Evolutionary conservation across 2,113 vertebrate genomes (phyloP).

Genomic region (Engystomops pustulosus): DNA sequence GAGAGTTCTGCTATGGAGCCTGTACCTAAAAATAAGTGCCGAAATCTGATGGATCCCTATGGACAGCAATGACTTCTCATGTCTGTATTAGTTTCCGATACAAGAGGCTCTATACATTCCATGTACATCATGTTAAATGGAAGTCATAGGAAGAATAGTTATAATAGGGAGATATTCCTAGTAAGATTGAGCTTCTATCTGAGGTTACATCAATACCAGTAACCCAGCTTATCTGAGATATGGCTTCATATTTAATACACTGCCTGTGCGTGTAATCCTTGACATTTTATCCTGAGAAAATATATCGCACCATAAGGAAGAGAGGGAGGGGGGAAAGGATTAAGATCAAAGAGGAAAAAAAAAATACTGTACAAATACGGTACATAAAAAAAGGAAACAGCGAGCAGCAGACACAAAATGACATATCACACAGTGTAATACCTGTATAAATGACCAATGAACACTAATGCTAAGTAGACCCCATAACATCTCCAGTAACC

Average conservation of each 20-base stretch:
- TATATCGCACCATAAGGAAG: conserved; percentile 19
- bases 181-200: background rate
- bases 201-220: background rate
- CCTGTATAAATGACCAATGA: background rate
- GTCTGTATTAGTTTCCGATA: background rate
- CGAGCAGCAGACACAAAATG: background rate
- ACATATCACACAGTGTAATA: background rate
- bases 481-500: no score
- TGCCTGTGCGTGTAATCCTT: conserved; percentile 6
- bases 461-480: background rate
- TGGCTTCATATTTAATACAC: conserved; percentile 7
- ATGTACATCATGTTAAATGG: background rate
- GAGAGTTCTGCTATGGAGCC: background rate
- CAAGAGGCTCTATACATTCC: background rate
- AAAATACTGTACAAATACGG: background rate
- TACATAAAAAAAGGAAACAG: background rate
- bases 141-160: background rate
- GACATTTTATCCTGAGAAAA: conserved; percentile 41
- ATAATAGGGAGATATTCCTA: background rate
- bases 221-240: background rate
- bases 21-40: background rate
- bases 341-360: conserved; percentile 6
- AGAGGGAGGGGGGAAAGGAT: background rate
- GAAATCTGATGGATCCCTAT: background rate
- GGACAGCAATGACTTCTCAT: background rate